A percentile compares a stretch with the other conserved stretches of the same genome.
phyloP scores from a whole-genome alignment of 2,113 vertebrate genomes.

The Gulo gulo region DNA sequence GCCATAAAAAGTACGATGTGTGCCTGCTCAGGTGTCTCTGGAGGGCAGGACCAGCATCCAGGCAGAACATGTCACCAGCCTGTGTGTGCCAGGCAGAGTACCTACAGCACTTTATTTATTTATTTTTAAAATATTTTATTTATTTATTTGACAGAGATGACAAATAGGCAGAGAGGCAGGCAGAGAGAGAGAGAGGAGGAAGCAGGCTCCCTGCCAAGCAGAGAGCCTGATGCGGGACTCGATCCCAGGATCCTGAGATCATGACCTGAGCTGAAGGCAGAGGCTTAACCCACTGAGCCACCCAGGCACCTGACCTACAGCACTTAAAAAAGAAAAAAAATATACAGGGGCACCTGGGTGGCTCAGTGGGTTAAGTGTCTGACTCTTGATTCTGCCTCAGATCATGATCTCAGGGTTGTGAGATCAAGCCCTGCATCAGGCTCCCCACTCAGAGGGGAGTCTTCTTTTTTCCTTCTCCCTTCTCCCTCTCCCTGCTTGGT shows the following conservation, averaged over 20 bases:
- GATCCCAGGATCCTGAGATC: too few species aligned
- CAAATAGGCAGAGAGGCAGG: too few species aligned
- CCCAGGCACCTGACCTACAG: too few species aligned
- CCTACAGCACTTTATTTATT: not conserved
- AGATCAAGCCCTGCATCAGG: not conserved
- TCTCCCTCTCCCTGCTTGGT: not conserved
- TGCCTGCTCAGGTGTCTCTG: not conserved
- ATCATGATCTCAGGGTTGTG: not conserved
- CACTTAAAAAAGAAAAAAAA: not conserved
- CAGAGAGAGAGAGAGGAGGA: too few species aligned
- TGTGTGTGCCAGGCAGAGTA: not conserved
- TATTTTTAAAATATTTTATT: too few species aligned
- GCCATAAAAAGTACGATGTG: not conserved
- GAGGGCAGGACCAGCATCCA: not conserved
- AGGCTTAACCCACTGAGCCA: too few species aligned
- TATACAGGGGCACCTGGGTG: not conserved
- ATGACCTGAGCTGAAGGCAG: too few species aligned
- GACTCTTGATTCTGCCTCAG: not conserved
- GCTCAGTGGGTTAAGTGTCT: not conserved
- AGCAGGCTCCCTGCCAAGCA: too few species aligned
- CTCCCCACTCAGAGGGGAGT: not conserved
- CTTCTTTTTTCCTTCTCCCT: not conserved
- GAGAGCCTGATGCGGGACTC: too few species aligned
- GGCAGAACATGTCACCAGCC: not conserved
- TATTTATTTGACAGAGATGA: too few species aligned